phyloP scores from a whole-genome alignment of 2,888 invertebrate species.

The Hydraecia micacea region DNA sequence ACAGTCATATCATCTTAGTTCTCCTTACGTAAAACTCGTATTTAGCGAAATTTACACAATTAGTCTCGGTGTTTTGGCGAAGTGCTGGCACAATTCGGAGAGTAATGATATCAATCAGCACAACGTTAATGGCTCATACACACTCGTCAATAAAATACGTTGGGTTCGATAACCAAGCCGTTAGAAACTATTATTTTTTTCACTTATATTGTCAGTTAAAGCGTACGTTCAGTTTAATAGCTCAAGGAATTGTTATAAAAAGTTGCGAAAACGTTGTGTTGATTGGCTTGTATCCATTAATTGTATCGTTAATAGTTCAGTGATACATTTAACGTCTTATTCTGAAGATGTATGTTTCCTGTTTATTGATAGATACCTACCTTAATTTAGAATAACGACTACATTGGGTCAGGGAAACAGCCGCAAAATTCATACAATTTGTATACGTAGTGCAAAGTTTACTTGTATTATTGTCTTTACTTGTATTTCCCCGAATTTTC shows the following conservation, averaged over 20 bases:
- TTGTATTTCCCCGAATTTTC: background rate
- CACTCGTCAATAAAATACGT: slow-evolving; percentile 47
- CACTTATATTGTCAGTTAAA: slow-evolving; percentile 47
- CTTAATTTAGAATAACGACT: slow-evolving; percentile 25
- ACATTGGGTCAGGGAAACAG: background rate
- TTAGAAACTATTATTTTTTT: slow-evolving; percentile 60
- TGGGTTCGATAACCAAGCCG: slow-evolving; percentile 48
- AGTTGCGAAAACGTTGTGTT: slow-evolving; percentile 49
- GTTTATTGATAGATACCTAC: slow-evolving; percentile 26
- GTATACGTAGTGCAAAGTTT: background rate
- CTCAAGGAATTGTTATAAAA: slow-evolving; percentile 54
- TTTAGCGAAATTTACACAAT: slow-evolving; percentile 60
- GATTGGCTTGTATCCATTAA: slow-evolving; percentile 46
- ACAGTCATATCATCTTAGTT: background rate
- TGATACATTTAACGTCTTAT: slow-evolving; percentile 50
- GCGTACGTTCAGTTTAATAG: slow-evolving; percentile 52
- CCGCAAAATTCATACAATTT: background rate
- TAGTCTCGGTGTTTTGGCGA: slow-evolving; percentile 64
- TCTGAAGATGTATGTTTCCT: slow-evolving; percentile 14
- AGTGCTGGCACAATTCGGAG: slow-evolving; percentile 58
- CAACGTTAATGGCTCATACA: slow-evolving; percentile 46
- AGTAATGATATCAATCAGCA: slow-evolving; percentile 62
- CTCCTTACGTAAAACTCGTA: slow-evolving; percentile 23
- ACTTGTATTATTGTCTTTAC: background rate
- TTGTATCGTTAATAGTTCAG: slow-evolving; percentile 45